Evolutionary conservation across 1,140 invertebrate species (phyloP), one percentile per base, ranked within the genome.

Genomic region (Drosophila melanogaster): DNA sequence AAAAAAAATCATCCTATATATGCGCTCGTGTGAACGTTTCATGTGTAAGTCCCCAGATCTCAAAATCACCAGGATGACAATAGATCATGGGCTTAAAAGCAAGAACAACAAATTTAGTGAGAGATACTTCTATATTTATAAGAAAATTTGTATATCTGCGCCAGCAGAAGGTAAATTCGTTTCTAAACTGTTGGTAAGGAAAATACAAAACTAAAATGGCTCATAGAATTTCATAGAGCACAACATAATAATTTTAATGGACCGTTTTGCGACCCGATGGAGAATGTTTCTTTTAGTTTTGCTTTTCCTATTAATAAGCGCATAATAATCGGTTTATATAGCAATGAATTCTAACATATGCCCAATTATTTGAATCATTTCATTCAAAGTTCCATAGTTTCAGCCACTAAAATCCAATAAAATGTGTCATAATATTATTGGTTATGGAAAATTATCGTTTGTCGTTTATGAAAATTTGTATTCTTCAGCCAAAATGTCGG

Each of bases 171-270:
- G 30, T 85, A 84, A 85, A 77, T 74, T 43, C 70, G 51, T 67
- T 85, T 71, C 74, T 59, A 58, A 79, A 61, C 65, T 86, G 55
- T 74, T 78, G 38, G 62, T 67, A 67, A 51, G 7, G 7, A 75
- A 66, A 64, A 61, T 50, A 44, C 60, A 38, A 53, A 37, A 33
- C 11, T 64, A 43, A 53, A 37, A 33, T 8, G 24, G 37, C 72
- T 54, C 58, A 50, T 66, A 26, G 65, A 81, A 72, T 81, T 86
- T 79, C 67, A 86, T 78, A 79, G 70, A 71, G 77, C 77, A 78
- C 44, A 86, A 86, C 77, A 81, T 65, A 81, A 78, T 51, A 81
- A 79, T 86, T 86, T 86, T 81, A 84, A 84, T 84, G 80, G 76
- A 79, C 71, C 71, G 53, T 79, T 77, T 76, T 81, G 77, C 62